Evolutionary conservation across 1,140 invertebrate genomes (phyloP).

Genomic region (Pogonognathellus flavescens): DNA sequence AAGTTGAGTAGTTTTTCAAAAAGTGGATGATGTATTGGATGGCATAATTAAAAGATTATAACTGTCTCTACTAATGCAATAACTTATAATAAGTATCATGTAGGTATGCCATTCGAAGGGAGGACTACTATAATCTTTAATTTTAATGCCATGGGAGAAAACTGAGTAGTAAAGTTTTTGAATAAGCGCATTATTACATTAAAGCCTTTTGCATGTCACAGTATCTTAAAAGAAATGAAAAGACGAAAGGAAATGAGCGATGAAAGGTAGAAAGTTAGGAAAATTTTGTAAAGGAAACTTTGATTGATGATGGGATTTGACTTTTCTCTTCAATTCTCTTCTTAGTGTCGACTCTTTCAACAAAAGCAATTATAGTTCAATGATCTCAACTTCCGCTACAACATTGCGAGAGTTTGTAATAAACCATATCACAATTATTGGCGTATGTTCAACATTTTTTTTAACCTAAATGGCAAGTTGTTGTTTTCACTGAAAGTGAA

Average conservation of each 20-base stretch:
- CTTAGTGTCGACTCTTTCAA: slow-evolving; percentile 4
- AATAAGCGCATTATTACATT: neutral
- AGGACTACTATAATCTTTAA: neutral
- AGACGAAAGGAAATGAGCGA: neutral
- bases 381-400: neutral
- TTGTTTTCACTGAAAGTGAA: too few species aligned
- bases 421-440: too few species aligned
- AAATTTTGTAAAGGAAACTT: slow-evolving; percentile 25
- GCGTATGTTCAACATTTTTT: too few species aligned
- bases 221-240: neutral
- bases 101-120: too few species aligned
- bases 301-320: slow-evolving; percentile 46
- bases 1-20: too few species aligned
- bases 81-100: too few species aligned
- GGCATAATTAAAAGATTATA: too few species aligned
- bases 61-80: too few species aligned
- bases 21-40: too few species aligned
- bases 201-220: neutral
- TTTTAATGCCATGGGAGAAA: neutral
- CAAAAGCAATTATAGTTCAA: neutral
- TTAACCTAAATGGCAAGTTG: too few species aligned
- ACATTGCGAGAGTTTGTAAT: neutral
- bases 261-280: slow-evolving; percentile 12
- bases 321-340: neutral
- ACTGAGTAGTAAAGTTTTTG: neutral